These are phyloP conservation scores for Gymnoscopelus braueri DNA, from an alignment of 2,797 vertebrate species.

Conservation along the genomic window DNA sequence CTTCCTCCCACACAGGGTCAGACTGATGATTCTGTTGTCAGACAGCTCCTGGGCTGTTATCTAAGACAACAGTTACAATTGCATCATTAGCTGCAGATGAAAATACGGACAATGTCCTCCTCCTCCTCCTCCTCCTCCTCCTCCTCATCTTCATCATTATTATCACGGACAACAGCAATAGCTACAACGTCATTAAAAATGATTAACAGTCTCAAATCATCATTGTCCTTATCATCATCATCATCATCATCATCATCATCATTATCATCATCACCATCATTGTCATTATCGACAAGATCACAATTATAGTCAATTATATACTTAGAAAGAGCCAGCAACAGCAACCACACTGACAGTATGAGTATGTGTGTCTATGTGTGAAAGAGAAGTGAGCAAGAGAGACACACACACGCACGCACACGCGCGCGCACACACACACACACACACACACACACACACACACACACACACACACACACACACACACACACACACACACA, in stretches of 20 bases:
- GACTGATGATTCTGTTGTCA: conserved; percentile 96
- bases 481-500: neutral
- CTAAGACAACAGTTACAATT: conserved; percentile 73
- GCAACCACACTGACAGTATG: neutral
- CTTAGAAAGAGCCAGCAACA: neutral
- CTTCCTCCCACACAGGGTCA: conserved; percentile 93
- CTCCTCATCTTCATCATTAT: neutral
- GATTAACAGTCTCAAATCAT: too few species aligned
- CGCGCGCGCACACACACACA: neutral
- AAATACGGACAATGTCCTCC: conserved; percentile 20
- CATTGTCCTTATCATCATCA: neutral
- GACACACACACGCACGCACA: neutral
- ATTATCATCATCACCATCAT: conserved; percentile 1
- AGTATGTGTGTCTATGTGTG: neutral
- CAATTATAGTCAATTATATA: conserved; percentile 10
- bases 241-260: neutral
- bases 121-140: neutral
- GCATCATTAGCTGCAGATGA: conserved; percentile 34
- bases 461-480: neutral
- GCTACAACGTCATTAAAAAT: neutral
- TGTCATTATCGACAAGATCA: conserved; percentile 1
- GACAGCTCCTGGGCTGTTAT: conserved; percentile 97
- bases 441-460: neutral
- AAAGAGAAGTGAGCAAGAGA: too few species aligned
- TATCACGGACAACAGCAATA: conserved; percentile 10